A percentile compares a stretch with the other conserved stretches of the same genome.
These are phyloP conservation scores for Cavia porcellus DNA, from an alignment of 2,113 vertebrate genomes.

Conservation along the genomic window DNA sequence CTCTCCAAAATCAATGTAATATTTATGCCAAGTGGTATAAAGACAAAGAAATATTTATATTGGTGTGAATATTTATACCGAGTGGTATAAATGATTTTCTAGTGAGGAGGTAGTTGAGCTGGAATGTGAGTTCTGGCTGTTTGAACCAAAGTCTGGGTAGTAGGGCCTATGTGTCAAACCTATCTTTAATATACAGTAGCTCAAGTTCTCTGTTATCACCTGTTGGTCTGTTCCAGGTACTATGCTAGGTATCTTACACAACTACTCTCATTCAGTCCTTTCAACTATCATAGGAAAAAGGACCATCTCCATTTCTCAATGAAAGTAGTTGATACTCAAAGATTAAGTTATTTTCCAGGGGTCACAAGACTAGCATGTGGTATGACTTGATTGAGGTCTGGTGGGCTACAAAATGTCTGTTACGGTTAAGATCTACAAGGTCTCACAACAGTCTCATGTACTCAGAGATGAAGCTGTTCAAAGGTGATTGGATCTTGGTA, in stretches of 20 bases:
- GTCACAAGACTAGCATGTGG: background rate
- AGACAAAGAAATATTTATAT: background rate
- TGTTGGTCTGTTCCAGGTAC: background rate
- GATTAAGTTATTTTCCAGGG: slow-evolving; percentile 29
- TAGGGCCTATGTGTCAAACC: background rate
- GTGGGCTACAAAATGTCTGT: background rate
- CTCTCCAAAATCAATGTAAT: background rate
- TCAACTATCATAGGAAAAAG: background rate
- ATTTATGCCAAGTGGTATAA: background rate
- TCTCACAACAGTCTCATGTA: background rate
- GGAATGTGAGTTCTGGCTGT: background rate
- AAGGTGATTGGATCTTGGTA: background rate
- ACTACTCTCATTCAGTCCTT: background rate
- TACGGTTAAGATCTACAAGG: background rate
- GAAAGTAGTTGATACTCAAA: background rate
- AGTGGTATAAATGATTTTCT: background rate
- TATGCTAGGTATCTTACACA: background rate
- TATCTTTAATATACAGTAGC: background rate
- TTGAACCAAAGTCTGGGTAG: background rate
- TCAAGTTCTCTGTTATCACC: background rate
- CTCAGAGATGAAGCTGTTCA: background rate
- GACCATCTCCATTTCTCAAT: background rate
- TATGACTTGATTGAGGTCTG: background rate
- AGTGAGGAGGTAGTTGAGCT: background rate
- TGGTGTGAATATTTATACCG: background rate